Base-by-base conservation (phyloP, 2,888 invertebrate genomes). In the Taenaris catops region DNA sequence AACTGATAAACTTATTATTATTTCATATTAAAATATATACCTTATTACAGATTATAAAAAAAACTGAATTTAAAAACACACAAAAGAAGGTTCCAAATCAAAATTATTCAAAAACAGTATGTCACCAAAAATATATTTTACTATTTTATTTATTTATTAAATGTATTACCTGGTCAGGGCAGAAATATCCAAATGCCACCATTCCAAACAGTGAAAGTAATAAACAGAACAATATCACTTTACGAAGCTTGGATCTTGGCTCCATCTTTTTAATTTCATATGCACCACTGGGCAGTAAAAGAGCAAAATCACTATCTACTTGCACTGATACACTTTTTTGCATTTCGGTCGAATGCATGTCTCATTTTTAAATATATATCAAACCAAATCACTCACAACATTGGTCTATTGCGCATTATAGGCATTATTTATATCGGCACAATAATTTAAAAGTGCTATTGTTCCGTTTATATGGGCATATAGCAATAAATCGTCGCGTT, bases 161-260 rank as follows among this genome's bases (percentile, higher is more conserved):
- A n/a, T n/a, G 8, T 34, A 2, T 25, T 63, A 93, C 93, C 89
- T 94, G 94, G 73, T 96, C 95, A 48, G 95, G 94, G 70, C 95
- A 96, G 67, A 95, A 95, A 76, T 95, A 96, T 61, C 96, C 95
- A 71, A 96, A 93, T 60, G 94, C 96, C 55, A 96, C 91, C 76
- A 96, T 95, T 51, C 96, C 95, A 69, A 94, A 93, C 48, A 96
- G 89, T 53, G 94, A 94, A 63, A 96, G 89, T 58, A 93, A 89
- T 63, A 95, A 89, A 84, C 95, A 95, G 78, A 95, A 90, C 63
- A 94, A 88, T 64, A 93, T 92, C 70, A 94, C 91, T 87, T 92
- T 92, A 69, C 93, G 91, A 67, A 95, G 88, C 80, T 91, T 92
- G 60, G 93, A 92, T 81, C 93, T 91, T 64, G 94, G 91, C 89